Conservation (phyloP, 2,113 vertebrate genomes). For the Chaenocephalus aceratus region DNA sequence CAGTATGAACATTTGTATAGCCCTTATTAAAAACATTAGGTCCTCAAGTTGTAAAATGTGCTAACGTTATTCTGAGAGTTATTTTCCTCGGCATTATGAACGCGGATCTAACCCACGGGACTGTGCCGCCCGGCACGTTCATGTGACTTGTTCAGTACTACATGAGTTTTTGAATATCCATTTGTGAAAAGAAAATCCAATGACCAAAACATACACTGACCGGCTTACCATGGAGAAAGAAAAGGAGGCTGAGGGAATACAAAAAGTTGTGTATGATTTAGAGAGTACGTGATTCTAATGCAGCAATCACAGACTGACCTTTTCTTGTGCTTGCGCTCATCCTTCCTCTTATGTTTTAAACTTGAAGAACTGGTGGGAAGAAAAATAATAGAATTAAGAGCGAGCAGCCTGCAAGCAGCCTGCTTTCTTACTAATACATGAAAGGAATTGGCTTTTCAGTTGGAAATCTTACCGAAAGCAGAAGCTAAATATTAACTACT, state of each 20-base stretch:
- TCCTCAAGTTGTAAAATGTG: too few species aligned
- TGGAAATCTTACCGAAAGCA: slow-evolving; percentile 21
- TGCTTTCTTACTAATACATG: slow-evolving; percentile 17
- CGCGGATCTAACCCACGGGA: too few species aligned
- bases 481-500: slow-evolving; percentile 3
- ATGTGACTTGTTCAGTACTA: too few species aligned
- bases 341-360: slow-evolving; percentile 92
- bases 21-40: too few species aligned
- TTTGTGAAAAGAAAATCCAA: too few species aligned
- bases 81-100: too few species aligned
- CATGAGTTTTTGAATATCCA: too few species aligned
- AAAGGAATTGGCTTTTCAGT: slow-evolving; percentile 20
- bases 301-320: slow-evolving; percentile 86
- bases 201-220: too few species aligned
- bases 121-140: too few species aligned
- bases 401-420: neutral
- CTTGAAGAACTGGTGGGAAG: slow-evolving; percentile 87
- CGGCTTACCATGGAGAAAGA: slow-evolving; percentile 13
- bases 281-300: slow-evolving; percentile 36
- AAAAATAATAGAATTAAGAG: slow-evolving; percentile 72
- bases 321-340: slow-evolving; percentile 95
- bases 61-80: too few species aligned
- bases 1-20: too few species aligned
- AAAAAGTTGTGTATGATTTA: slow-evolving; percentile 11
- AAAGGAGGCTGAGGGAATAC: neutral